Percentiles rank a stretch among this genome's conserved stretches.
These are phyloP conservation scores for Prosopocoilus inquinatus DNA, from an alignment of 2,888 invertebrate genomes.

Conservation along the genomic window DNA sequence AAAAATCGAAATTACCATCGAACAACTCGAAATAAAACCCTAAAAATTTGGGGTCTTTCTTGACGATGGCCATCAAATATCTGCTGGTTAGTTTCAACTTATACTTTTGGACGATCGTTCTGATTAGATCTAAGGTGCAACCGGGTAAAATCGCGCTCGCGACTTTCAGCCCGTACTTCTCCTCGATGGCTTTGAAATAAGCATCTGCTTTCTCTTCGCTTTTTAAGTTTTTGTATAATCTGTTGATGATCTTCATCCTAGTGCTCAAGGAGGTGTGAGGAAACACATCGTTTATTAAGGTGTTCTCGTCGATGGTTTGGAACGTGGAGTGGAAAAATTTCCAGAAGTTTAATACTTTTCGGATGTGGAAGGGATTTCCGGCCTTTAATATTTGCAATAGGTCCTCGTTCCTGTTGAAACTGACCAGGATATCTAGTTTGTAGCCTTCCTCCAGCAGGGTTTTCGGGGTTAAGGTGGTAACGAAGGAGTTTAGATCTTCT, in stretches of 20 bases:
- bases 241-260: constrained; percentile 15
- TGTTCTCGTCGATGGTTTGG: neutral
- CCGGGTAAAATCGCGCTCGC: constrained; percentile 17
- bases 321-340: constrained; percentile 11
- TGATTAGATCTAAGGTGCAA: constrained; percentile 17
- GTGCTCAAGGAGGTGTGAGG: constrained; percentile 19
- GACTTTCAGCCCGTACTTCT: constrained; percentile 20
- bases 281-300: constrained; percentile 15
- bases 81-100: constrained; percentile 7
- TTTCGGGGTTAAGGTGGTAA: constrained; percentile 9
- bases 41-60: constrained; percentile 17
- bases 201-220: constrained; percentile 14
- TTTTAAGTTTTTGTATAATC: constrained; percentile 10
- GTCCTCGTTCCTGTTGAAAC: constrained; percentile 13
- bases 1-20: neutral
- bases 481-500: constrained; percentile 7
- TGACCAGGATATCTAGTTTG: constrained; percentile 14
- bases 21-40: constrained; percentile 18
- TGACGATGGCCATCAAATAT: constrained; percentile 18
- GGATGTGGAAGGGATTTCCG: constrained; percentile 14
- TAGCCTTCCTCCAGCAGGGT: constrained; percentile 19
- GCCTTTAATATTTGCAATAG: constrained; percentile 15
- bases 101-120: constrained; percentile 6
- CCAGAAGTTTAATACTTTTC: constrained; percentile 17
- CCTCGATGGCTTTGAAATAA: constrained; percentile 15